These are phyloP conservation scores for Melanostigma gelatinosum DNA, from an alignment of 2,113 vertebrate genomes.

Conservation along the genomic window DNA sequence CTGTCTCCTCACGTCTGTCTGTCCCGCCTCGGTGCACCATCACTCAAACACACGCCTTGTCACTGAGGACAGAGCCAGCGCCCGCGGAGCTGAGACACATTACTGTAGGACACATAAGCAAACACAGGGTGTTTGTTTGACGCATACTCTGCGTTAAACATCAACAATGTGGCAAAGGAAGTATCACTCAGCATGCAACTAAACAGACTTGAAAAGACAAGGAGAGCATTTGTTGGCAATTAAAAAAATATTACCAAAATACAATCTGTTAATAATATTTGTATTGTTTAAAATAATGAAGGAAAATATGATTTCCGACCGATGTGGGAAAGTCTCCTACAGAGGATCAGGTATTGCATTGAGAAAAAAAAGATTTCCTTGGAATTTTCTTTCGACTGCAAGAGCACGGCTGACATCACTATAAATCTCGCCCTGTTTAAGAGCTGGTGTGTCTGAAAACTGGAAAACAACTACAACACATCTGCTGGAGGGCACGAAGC, in stretches of 20 bases:
- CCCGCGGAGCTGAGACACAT: constrained; percentile 42
- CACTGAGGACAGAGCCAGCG: constrained; percentile 58
- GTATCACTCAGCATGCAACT: constrained; percentile 1
- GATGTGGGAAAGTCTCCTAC: not conserved
- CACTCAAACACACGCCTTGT: constrained; percentile 71
- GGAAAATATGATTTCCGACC: not conserved
- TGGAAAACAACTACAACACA: constrained; percentile 53
- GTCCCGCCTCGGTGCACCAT: constrained; percentile 71
- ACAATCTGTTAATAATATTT: not conserved
- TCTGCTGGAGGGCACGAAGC: constrained; percentile 53
- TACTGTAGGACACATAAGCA: constrained; percentile 50
- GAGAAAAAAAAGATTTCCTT: not conserved
- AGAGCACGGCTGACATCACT: constrained; percentile 31
- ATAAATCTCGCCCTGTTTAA: constrained; percentile 62
- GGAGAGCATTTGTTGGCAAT: not conserved
- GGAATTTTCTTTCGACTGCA: constrained; percentile 9
- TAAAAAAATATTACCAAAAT: not conserved
- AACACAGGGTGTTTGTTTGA: constrained; percentile 41
- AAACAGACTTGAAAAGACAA: not conserved
- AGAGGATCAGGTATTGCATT: not conserved
- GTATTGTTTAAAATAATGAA: not conserved
- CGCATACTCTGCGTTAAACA: not conserved
- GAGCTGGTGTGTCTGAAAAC: constrained; percentile 43
- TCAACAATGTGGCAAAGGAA: constrained; percentile 34
- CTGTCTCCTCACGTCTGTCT: constrained; percentile 69